A percentile compares a stretch with the other conserved stretches of the same genome.
Conservation (phyloP, 2,113 vertebrate species). For the Plecotus auritus region DNA sequence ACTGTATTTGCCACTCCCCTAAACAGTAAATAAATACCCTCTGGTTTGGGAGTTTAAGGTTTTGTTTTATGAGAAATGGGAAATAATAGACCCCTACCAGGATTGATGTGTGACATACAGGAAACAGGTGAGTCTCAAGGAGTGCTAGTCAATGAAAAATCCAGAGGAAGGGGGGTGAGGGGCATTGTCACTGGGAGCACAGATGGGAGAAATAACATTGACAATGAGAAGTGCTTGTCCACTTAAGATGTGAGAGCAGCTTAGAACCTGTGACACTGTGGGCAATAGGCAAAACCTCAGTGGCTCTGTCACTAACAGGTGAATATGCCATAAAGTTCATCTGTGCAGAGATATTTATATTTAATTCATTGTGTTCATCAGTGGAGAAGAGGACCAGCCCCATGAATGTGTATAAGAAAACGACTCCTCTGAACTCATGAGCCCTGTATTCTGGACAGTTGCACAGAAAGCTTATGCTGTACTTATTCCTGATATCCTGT, state of each 20-base stretch:
- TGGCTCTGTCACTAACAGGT: accelerated
- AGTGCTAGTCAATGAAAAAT: not conserved
- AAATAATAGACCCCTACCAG: not conserved
- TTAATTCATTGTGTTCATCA: accelerated
- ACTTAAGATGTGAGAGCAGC: accelerated
- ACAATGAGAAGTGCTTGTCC: not conserved
- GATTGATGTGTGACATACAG: accelerated
- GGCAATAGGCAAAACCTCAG: accelerated
- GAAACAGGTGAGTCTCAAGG: not conserved
- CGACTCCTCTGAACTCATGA: accelerated
- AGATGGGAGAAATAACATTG: too few species aligned
- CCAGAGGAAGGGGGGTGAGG: not conserved
- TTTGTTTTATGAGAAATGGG: not conserved
- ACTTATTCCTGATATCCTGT: not conserved
- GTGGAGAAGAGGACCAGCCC: not conserved
- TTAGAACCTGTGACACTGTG: accelerated
- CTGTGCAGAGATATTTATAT: not conserved
- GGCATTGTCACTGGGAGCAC: not conserved
- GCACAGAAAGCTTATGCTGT: not conserved
- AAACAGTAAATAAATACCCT: not conserved
- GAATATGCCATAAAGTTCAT: accelerated
- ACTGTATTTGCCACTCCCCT: not conserved
- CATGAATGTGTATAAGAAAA: accelerated
- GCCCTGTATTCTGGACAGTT: not conserved
- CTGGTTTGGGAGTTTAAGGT: not conserved